These are phyloP conservation scores for Drosophila setifemur DNA, from an alignment of 1,140 invertebrate species.

Conservation along the genomic window DNA sequence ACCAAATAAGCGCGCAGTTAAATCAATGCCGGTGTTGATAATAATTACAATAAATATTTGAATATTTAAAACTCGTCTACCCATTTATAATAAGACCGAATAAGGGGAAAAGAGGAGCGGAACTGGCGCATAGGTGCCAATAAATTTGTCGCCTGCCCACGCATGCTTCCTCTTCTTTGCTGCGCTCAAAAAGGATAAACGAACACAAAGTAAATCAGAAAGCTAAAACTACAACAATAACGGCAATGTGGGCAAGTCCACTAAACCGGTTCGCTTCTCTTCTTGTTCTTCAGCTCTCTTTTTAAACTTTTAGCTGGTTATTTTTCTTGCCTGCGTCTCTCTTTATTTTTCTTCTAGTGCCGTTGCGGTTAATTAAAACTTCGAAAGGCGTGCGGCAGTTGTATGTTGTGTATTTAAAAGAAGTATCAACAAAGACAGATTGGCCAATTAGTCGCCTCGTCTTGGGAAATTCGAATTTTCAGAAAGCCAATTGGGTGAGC, in stretches of 20 bases:
- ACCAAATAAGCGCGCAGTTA: slow-evolving; percentile 20
- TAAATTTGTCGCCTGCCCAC: slow-evolving; percentile 56
- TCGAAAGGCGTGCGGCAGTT: slow-evolving; percentile 41
- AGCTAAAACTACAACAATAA: slow-evolving; percentile 25
- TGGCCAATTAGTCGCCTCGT: slow-evolving; percentile 60
- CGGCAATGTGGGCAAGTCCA: slow-evolving; percentile 25
- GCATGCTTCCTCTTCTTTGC: slow-evolving; percentile 15
- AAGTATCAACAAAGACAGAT: slow-evolving; percentile 43
- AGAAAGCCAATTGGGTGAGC: slow-evolving; percentile 30
- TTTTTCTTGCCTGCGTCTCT: slow-evolving; percentile 13
- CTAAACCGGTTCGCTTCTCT: slow-evolving; percentile 33
- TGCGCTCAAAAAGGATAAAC: slow-evolving; percentile 33
- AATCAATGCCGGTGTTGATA: slow-evolving; percentile 32
- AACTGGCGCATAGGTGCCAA: slow-evolving; percentile 32
- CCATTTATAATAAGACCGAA: slow-evolving; percentile 17
- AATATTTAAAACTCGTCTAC: slow-evolving; percentile 38
- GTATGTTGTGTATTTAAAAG: slow-evolving; percentile 51
- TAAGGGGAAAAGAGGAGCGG: background rate
- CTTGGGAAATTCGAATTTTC: slow-evolving; percentile 40
- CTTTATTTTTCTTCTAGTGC: background rate
- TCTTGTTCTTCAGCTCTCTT: slow-evolving; percentile 26
- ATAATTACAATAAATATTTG: slow-evolving; percentile 51
- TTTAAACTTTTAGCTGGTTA: slow-evolving; percentile 2
- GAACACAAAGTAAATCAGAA: slow-evolving; percentile 33
- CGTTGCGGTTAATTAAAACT: slow-evolving; percentile 48